These are phyloP conservation scores for Scaptomyza graminum DNA, from an alignment of 1,140 invertebrate genomes.

Conservation along the genomic window DNA sequence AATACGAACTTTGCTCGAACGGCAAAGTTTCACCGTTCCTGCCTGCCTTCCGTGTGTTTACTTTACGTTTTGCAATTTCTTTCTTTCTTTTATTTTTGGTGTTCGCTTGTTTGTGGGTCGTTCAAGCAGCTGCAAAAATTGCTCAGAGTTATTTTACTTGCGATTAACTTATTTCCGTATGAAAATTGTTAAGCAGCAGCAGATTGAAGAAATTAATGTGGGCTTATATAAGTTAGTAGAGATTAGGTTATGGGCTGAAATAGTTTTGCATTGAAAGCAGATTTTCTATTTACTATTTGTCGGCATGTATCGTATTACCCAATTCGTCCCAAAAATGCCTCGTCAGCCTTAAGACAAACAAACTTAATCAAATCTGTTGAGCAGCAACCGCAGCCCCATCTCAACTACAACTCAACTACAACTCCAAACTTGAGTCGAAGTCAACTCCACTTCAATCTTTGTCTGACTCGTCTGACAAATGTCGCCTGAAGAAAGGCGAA, in stretches of 20 bases:
- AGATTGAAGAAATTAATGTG: background rate
- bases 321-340: conserved; percentile 9
- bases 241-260: too few species aligned
- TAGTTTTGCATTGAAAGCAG: too few species aligned
- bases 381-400: conserved; percentile 59
- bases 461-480: conserved; percentile 57
- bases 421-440: background rate
- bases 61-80: conserved; percentile 20
- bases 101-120: background rate
- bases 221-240: conserved; percentile 4
- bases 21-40: conserved; percentile 31
- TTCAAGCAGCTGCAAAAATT: conserved; percentile 29
- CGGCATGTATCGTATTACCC: conserved; percentile 33
- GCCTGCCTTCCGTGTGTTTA: conserved; percentile 31
- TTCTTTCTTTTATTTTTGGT: conserved; percentile 4
- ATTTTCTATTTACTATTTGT: background rate
- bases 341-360: conserved; percentile 29
- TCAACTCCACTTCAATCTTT: conserved; percentile 5
- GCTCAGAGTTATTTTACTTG: conserved; percentile 57
- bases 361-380: conserved; percentile 74
- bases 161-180: conserved; percentile 53
- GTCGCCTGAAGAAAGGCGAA: conserved; percentile 52
- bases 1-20: conserved; percentile 27
- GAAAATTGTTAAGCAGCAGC: conserved; percentile 29
- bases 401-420: conserved; percentile 1